These are phyloP conservation scores for Perithous albicinctus DNA, from an alignment of 2,888 invertebrate species.

Conservation along the genomic window DNA sequence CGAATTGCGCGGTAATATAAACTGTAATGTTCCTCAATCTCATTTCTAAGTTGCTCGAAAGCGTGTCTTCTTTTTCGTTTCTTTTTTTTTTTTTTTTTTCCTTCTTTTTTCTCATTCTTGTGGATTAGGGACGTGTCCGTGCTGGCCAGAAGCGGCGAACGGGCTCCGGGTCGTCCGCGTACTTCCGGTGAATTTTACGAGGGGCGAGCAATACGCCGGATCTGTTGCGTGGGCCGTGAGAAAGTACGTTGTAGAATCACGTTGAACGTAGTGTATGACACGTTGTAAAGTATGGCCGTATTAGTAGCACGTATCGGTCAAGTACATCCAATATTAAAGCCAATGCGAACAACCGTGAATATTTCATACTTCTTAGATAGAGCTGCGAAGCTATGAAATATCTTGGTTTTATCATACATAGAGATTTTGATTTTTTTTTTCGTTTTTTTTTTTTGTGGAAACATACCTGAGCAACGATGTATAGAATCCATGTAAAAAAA, in stretches of 20 bases:
- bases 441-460: not conserved
- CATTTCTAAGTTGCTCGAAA: constrained; percentile 10
- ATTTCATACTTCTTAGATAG: not conserved
- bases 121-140: constrained; percentile 31
- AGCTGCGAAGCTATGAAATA: constrained; percentile 1
- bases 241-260: constrained; percentile 60
- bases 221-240: constrained; percentile 55
- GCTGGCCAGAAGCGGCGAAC: not conserved
- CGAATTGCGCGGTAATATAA: not conserved
- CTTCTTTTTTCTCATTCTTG: constrained; percentile 2
- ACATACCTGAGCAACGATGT: not conserved
- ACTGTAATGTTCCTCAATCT: constrained; percentile 6
- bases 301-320: not conserved
- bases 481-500: not conserved
- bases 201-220: constrained; percentile 38
- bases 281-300: not conserved
- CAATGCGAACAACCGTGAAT: not conserved
- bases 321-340: constrained; percentile 6
- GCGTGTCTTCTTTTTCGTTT: constrained; percentile 18
- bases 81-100: too few species aligned
- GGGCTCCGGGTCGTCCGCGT: constrained; percentile 39
- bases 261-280: not conserved
- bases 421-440: not conserved
- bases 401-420: not conserved
- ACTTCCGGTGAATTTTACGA: constrained; percentile 64